Evolutionary conservation across 2,797 vertebrate genomes (phyloP).

Genomic region (Ciconia nigra): DNA sequence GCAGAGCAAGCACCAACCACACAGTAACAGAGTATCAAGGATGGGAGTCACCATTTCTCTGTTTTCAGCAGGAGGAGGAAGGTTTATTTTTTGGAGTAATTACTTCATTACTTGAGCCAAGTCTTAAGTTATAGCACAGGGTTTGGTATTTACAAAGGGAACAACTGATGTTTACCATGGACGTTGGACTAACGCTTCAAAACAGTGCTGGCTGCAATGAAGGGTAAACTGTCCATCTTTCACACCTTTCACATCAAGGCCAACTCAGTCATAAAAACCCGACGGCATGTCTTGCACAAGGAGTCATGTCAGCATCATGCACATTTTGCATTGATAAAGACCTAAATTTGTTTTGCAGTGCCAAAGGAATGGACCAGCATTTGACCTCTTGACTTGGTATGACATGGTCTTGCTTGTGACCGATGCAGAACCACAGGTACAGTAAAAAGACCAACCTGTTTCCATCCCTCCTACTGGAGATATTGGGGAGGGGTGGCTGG

Average conservation of each 20-base stretch:
- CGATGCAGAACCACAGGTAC: background rate
- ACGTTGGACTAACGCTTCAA: background rate
- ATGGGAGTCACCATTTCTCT: background rate
- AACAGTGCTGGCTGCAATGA: background rate
- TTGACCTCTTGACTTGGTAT: background rate
- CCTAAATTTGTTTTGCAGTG: background rate
- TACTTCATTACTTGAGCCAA: background rate
- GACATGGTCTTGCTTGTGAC: background rate
- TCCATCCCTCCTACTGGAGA: background rate
- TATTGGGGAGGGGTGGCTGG: fast-evolving
- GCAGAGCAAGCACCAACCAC: background rate
- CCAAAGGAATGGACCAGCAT: background rate
- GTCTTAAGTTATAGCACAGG: background rate
- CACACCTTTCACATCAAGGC: background rate
- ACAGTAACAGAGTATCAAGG: background rate
- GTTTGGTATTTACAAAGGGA: background rate
- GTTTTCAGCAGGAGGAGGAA: background rate
- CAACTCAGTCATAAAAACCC: background rate
- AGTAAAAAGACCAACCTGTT: background rate
- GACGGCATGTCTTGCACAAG: background rate
- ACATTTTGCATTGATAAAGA: background rate
- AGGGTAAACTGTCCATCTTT: background rate
- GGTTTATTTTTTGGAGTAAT: background rate
- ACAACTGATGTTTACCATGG: background rate
- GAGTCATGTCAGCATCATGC: background rate